A percentile compares a stretch with the other conserved stretches of the same genome.
Conservation (phyloP, 1,140 invertebrate genomes). For the Ylistrum balloti region DNA sequence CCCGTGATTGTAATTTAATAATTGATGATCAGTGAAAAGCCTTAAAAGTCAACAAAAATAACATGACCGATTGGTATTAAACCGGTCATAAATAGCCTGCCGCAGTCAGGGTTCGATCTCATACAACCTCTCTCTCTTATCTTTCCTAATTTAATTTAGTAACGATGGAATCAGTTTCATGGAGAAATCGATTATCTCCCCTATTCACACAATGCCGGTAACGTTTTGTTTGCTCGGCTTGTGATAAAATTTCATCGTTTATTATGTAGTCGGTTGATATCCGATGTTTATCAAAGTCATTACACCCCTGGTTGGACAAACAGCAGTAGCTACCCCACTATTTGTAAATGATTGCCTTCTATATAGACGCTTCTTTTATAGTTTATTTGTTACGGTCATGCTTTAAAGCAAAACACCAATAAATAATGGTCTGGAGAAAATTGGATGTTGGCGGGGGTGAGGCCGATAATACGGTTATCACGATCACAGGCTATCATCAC, state of each 20-base stretch:
- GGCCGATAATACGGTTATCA: slow-evolving; percentile 27
- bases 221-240: slow-evolving; percentile 25
- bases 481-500: slow-evolving; percentile 3
- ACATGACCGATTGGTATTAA: slow-evolving; percentile 39
- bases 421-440: slow-evolving; percentile 35
- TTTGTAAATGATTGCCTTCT: slow-evolving; percentile 39
- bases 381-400: slow-evolving; percentile 32
- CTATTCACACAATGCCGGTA: slow-evolving; percentile 22
- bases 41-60: slow-evolving; percentile 40
- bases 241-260: slow-evolving; percentile 40
- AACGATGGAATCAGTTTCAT: slow-evolving; percentile 34
- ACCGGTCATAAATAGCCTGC: slow-evolving; percentile 14
- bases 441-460: slow-evolving; percentile 36
- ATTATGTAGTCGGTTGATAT: slow-evolving; percentile 39
- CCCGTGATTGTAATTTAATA: slow-evolving; percentile 39
- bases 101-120: slow-evolving; percentile 21
- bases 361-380: slow-evolving; percentile 29
- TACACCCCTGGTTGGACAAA: slow-evolving; percentile 14
- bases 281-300: slow-evolving; percentile 38
- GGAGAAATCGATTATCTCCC: slow-evolving; percentile 22
- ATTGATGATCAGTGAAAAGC: slow-evolving; percentile 25
- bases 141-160: slow-evolving; percentile 40
- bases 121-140: slow-evolving; percentile 15
- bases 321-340: slow-evolving; percentile 3
- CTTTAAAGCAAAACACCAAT: slow-evolving; percentile 35